Percentiles rank a stretch among this genome's conserved stretches.
Evolutionary conservation across 92 coral and sea anemone genomes (phyloP).

Genomic region (Bergia puertoricense): DNA sequence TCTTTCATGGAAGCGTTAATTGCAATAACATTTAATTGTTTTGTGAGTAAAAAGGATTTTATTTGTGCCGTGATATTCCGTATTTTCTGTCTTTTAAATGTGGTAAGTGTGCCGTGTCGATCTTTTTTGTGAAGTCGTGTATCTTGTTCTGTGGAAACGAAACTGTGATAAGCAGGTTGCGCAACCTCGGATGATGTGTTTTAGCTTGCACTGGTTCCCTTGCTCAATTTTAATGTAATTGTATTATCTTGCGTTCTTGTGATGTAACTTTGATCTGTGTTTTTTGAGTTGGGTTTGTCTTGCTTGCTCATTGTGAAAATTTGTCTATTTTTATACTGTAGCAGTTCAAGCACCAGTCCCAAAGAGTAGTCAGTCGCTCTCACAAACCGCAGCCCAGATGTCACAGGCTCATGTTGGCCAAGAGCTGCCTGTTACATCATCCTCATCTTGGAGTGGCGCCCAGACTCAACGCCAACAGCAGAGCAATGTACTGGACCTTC

Average conservation of each 20-base stretch:
- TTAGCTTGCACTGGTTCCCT: no score
- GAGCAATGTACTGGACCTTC: slow-evolving; percentile 80
- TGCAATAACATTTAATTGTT: no score
- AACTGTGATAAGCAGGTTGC: no score
- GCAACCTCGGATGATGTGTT: no score
- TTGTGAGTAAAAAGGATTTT: not conserved
- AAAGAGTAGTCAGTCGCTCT: slow-evolving; percentile 24
- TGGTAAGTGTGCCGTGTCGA: not conserved
- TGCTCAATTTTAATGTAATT: no score
- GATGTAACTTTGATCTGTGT: no score
- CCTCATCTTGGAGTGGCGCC: slow-evolving; percentile 61
- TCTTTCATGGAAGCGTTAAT: no score
- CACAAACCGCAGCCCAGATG: slow-evolving; percentile 20
- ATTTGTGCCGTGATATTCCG: not conserved
- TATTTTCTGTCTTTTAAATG: no score
- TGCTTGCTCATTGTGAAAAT: not conserved
- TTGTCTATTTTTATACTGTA: not conserved
- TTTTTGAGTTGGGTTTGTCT: no score
- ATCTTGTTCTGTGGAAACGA: not conserved
- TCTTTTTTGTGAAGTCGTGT: not conserved
- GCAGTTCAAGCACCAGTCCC: slow-evolving; percentile 10
- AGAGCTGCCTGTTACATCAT: slow-evolving; percentile 33
- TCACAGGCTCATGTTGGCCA: slow-evolving; percentile 23
- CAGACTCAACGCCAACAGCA: slow-evolving; percentile 65
- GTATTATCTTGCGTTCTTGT: no score